Evolutionary conservation across 2,797 vertebrate species (phyloP), one percentile per base, ranked within the genome.

Genomic region (Pangasius larnaudii): DNA sequence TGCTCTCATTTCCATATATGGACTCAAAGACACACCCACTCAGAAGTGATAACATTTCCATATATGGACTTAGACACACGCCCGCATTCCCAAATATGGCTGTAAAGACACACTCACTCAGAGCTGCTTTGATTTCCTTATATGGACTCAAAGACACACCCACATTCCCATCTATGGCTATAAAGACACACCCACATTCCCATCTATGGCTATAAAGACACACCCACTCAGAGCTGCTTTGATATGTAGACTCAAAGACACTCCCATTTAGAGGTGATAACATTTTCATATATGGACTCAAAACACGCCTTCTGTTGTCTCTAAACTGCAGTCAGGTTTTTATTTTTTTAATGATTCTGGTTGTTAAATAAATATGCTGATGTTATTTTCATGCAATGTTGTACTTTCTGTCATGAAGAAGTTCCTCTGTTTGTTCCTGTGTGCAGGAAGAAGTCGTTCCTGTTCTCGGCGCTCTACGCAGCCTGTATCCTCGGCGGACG

Each of bases 391-490:
- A 22, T 13, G 8, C 18, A 79, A 6, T 59, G 19, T 36, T 27
- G 42, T 49, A 22, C 42, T 49, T 77, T 16, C 46, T 51, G 46
- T 39, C 33, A 7, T 27, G 56, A 58, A 59, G 10, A 36, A 13
- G 53, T 58, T 30, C 53, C 30, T 80, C 18, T 56, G 27, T 22
- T 24, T 63, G 36, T 85, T 18, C 82, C 77, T 82, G 16, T 72
- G 90, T 92, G 61, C 94, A 99, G 99, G 99, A 99, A 99, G 96
- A 99, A 99, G 88, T 99, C 99, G 5, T 99, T 99, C 95, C 96
- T 99, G 61, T 99, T 98, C 95, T 97, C 98, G 3, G 98, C 98
- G 2, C 96, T 99, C 85, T 99, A 99, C 0, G 98, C 97, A 91
- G 99, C 99, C 94, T 98, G 97, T 88, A 98, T 99, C 95, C 97